Percentiles rank a stretch among this genome's conserved stretches.
These are phyloP conservation scores for Alaudala cheleensis DNA, from an alignment of 2,113 vertebrate genomes.

Conservation along the genomic window DNA sequence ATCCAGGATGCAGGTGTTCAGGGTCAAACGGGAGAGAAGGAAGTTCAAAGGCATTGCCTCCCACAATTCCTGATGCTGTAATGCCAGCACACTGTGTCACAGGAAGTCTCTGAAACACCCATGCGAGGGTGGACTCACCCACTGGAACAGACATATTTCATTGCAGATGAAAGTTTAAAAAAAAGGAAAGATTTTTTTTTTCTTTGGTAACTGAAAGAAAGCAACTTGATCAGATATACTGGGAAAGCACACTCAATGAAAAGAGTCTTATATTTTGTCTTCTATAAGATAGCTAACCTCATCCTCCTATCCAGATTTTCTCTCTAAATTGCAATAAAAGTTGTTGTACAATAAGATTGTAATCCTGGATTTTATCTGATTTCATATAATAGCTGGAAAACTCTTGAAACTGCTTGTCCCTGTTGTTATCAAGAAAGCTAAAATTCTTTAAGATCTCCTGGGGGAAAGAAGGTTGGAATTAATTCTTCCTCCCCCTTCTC, in stretches of 20 bases:
- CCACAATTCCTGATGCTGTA: conserved; percentile 39
- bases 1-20: conserved; percentile 82
- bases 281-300: neutral
- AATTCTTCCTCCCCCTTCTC: neutral
- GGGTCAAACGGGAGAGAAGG: conserved; percentile 68
- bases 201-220: neutral
- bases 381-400: neutral
- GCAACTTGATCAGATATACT: neutral
- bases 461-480: neutral
- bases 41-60: conserved; percentile 74
- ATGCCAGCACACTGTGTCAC: conserved; percentile 45
- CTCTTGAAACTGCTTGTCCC: neutral
- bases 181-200: neutral
- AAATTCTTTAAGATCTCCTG: neutral
- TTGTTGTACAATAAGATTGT: neutral
- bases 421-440: neutral
- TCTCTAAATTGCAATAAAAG: neutral
- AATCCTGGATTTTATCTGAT: neutral
- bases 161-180: neutral
- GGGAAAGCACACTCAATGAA: neutral
- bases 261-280: neutral
- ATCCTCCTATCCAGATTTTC: neutral
- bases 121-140: conserved; percentile 16
- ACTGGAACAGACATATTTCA: neutral
- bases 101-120: conserved; percentile 47